Base-by-base conservation (phyloP, 2,113 vertebrate genomes). In the Sapajus apella region DNA sequence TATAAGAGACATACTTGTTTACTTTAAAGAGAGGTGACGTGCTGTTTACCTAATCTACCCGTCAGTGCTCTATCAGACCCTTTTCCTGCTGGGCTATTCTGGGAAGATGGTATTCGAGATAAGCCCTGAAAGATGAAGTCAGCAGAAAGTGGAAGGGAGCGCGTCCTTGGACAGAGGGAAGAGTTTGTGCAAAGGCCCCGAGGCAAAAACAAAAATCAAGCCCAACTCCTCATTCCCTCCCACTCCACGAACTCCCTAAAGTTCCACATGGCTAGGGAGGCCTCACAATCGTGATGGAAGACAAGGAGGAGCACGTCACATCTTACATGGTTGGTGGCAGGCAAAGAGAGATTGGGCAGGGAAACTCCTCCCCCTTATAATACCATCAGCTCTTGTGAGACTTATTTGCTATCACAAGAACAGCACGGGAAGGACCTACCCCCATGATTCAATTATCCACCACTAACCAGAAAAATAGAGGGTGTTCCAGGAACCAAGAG, bases 121-220 rank as follows among this genome's bases (percentile, higher is more conserved):
- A 95, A 91, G 18, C 35, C 73, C 27, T 58, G 79, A 61, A 93
- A 86, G 40, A 68, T 37, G 56, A 61, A 91, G 76, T 82, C 75
- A 56, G 55, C 5, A 82, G 86, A 77, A 82, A 58, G 37, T 52
- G 75, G 72, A 89, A 85, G 73, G 37, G 37, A 86, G 73, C 8
- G 45, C 77, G 23, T 52, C 79, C n/a, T 66, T 40, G 21, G 75
- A 79, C 43, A 37, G 84, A 75, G 47, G 37, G 37, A 56, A 13
- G 37, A 76, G 76, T 13, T 94, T 64, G 56, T 72, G 35, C 88
- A 93, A 94, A 93, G 64, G n/a, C 32, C 76, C 23, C 14, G 23
- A 88, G 56, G 76, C 18, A 87, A 93, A 95, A 55, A 9, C 20
- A 50, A 68, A 56, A 76, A 55, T 56, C 61, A 94, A 92, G 56